These are phyloP conservation scores for Pristionchus japonicus DNA, from an alignment of 2,888 invertebrate species.

Conservation along the genomic window DNA sequence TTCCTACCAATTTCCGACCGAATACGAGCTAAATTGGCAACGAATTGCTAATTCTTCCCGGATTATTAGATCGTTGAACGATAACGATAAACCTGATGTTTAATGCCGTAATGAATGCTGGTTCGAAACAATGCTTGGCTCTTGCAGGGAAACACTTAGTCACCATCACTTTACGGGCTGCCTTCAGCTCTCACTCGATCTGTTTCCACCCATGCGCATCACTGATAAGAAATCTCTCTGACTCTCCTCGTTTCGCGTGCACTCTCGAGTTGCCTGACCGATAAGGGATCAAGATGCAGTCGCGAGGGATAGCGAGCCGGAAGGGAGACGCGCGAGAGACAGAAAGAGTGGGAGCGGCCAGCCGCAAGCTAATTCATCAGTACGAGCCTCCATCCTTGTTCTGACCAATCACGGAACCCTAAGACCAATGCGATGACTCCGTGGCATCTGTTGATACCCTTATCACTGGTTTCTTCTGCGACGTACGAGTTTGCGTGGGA, in stretches of 20 bases:
- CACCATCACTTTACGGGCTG: background rate
- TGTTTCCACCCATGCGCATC: background rate
- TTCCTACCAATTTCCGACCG: too few species aligned
- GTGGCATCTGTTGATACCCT: background rate
- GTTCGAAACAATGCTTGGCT: background rate
- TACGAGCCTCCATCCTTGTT: too few species aligned
- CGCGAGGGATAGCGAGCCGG: background rate
- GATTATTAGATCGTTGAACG: too few species aligned
- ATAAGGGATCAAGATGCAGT: too few species aligned
- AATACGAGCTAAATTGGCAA: too few species aligned
- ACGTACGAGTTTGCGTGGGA: slow-evolving; percentile 7
- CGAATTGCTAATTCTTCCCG: too few species aligned
- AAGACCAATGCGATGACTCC: background rate
- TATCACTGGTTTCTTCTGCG: background rate
- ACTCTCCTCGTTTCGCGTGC: too few species aligned
- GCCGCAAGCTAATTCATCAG: background rate
- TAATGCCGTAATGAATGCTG: background rate
- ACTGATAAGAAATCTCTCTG: background rate
- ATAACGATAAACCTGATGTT: too few species aligned
- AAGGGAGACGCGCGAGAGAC: background rate
- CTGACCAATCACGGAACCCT: too few species aligned
- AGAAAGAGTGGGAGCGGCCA: background rate
- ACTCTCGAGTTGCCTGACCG: too few species aligned
- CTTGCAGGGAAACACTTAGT: background rate
- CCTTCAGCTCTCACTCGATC: background rate